Conservation (phyloP, 2,113 vertebrate genomes). For the Cryptomyrus ogoouensis region DNA sequence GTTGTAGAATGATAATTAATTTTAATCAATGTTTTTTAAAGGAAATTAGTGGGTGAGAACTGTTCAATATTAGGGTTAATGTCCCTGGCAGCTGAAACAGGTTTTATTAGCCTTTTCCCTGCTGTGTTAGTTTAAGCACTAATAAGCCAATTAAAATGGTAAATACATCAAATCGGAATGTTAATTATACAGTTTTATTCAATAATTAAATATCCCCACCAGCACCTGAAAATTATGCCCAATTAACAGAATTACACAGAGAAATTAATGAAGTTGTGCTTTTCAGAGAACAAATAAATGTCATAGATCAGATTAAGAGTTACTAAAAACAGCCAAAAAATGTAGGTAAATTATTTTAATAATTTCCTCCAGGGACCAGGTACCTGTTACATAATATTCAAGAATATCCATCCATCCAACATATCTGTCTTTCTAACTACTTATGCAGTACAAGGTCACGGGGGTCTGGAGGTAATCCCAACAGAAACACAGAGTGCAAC, state of each 20-base stretch:
- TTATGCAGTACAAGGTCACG: not conserved
- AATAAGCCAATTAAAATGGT: slow-evolving; percentile 26
- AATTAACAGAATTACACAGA: slow-evolving; percentile 23
- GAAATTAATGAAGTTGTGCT: slow-evolving; percentile 20
- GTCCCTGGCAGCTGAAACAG: not conserved
- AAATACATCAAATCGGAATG: slow-evolving; percentile 21
- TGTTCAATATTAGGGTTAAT: slow-evolving; percentile 27
- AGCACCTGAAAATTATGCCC: slow-evolving; percentile 17
- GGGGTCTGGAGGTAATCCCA: not conserved
- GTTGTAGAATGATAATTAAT: slow-evolving; percentile 14
- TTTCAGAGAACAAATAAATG: slow-evolving; percentile 9
- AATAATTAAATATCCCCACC: slow-evolving; percentile 14
- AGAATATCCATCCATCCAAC: not conserved
- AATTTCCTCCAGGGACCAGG: not conserved
- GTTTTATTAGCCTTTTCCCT: slow-evolving; percentile 8
- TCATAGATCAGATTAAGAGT: not conserved
- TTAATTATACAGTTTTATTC: slow-evolving; percentile 19
- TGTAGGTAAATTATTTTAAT: not conserved
- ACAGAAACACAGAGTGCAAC: not conserved
- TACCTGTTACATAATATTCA: not conserved
- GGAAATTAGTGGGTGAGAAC: slow-evolving; percentile 16
- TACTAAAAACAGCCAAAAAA: not conserved
- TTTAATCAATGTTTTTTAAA: slow-evolving; percentile 21
- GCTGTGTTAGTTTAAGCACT: slow-evolving; percentile 8
- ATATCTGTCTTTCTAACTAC: not conserved